phyloP scores from a whole-genome alignment of 2,113 vertebrate species.

The Indicator indicator region DNA sequence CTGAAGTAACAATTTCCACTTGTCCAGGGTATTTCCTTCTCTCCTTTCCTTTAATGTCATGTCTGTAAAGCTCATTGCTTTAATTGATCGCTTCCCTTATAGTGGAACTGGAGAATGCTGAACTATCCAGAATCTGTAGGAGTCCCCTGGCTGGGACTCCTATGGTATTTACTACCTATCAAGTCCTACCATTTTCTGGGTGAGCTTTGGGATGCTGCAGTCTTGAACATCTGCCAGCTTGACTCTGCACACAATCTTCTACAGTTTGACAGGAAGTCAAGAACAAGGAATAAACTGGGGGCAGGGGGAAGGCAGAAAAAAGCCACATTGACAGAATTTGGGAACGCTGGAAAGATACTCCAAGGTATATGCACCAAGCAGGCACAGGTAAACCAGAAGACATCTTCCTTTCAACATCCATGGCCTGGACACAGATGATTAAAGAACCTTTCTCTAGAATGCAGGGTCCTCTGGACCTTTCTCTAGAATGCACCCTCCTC shows the following conservation, averaged over 20 bases:
- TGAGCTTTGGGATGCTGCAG: background rate
- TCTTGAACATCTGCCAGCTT: background rate
- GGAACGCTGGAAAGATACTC: background rate
- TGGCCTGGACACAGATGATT: background rate
- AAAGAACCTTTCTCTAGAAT: background rate
- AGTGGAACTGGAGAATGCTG: background rate
- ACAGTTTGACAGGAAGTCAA: background rate
- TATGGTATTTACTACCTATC: background rate
- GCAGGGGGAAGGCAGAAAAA: background rate
- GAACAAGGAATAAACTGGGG: background rate
- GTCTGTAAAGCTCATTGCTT: background rate
- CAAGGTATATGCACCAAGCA: background rate
- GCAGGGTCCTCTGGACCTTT: too few species aligned
- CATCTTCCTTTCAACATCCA: background rate
- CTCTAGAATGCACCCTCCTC: background rate
- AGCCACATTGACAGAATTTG: background rate
- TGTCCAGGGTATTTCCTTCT: background rate
- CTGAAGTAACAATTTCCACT: background rate
- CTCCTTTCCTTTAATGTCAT: background rate
- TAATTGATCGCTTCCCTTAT: background rate
- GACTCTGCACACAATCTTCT: background rate
- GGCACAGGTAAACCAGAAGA: background rate
- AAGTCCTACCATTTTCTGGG: background rate
- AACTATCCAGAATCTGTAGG: background rate
- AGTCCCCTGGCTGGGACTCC: background rate